These are phyloP conservation scores for Trematocara marginatum DNA, from an alignment of 2,113 vertebrate species.

Conservation along the genomic window DNA sequence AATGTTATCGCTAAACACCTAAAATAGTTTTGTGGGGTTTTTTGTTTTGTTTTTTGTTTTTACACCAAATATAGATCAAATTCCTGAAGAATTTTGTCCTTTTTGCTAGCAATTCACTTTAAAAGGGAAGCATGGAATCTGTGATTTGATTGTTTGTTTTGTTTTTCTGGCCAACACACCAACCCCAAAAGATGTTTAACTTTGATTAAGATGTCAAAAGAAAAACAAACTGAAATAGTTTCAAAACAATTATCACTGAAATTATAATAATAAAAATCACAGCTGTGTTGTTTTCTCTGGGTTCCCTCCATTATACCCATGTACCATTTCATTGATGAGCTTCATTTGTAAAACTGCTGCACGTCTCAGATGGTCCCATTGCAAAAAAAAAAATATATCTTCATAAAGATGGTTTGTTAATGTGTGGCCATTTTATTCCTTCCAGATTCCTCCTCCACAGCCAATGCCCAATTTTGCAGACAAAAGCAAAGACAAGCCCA, in stretches of 20 bases:
- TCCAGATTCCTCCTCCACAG: conserved; percentile 87
- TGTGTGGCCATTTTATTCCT: rapidly evolving
- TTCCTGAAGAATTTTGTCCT: background rate
- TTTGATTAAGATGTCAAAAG: background rate
- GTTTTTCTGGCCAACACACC: background rate
- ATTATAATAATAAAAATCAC: background rate
- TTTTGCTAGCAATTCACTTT: background rate
- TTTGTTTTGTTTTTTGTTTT: background rate
- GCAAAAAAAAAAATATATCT: background rate
- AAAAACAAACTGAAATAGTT: background rate
- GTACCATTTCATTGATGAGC: background rate
- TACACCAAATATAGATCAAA: background rate
- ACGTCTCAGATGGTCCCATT: rapidly evolving
- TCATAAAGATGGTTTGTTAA: background rate
- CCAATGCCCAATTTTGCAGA: conserved; percentile 91
- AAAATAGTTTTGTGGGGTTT: rapidly evolving
- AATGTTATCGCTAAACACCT: background rate
- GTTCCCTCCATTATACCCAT: rapidly evolving
- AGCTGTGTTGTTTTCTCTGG: background rate
- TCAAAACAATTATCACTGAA: background rate
- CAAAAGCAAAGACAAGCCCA: conserved; percentile 89
- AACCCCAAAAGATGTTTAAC: background rate
- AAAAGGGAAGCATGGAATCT: background rate
- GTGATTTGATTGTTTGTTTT: background rate
- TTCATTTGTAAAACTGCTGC: background rate